phyloP scores from a whole-genome alignment of 2,113 vertebrate genomes.

The Epinephelus cyanopodus region DNA sequence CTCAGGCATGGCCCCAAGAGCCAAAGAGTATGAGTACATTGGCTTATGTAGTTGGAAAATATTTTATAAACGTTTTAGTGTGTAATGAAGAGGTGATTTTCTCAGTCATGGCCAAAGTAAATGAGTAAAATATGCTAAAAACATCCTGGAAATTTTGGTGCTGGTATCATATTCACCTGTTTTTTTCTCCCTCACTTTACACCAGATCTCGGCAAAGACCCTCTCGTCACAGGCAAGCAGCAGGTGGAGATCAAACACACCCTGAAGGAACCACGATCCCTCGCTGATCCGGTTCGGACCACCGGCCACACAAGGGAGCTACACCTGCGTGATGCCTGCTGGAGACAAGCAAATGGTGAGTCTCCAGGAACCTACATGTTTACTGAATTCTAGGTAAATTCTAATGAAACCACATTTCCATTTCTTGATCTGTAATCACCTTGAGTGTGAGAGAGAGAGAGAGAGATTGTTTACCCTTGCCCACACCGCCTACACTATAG shows the following conservation, averaged over 20 bases:
- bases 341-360: conserved; percentile 83
- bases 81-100: not conserved
- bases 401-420: not conserved
- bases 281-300: conserved; percentile 84
- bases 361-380: not conserved
- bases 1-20: conserved; percentile 17
- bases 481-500: conserved; percentile 14
- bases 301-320: conserved; percentile 76
- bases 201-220: conserved; percentile 89
- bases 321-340: conserved; percentile 74
- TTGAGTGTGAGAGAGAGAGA: not conserved
- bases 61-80: not conserved
- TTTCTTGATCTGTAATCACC: not conserved
- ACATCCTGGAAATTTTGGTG: not conserved
- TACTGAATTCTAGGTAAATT: not conserved
- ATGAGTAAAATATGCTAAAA: not conserved
- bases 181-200: conserved; percentile 3
- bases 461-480: not conserved
- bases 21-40: not conserved
- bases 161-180: not conserved
- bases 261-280: conserved; percentile 88
- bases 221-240: conserved; percentile 88
- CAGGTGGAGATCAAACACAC: conserved; percentile 92
- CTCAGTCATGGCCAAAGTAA: not conserved
- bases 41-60: not conserved